phyloP scores from a whole-genome alignment of 1,140 invertebrate genomes.

The Neotoxoptera formosana region DNA sequence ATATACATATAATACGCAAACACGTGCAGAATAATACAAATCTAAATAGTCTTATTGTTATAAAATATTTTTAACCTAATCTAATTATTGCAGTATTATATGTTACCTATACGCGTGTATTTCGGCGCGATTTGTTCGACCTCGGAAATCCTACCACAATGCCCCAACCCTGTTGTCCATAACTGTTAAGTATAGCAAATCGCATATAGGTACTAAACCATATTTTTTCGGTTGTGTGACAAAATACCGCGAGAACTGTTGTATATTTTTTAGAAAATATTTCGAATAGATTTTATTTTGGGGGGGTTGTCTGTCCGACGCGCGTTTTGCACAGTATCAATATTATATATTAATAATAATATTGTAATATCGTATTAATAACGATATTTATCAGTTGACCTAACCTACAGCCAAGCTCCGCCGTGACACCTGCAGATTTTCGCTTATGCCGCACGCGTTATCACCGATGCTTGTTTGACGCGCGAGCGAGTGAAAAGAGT shows the following conservation, averaged over 20 bases:
- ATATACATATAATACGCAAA: background rate
- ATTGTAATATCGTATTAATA: too few relatives aligned
- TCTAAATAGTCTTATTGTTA: too few relatives aligned
- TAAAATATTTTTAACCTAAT: background rate
- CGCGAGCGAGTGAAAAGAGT: background rate
- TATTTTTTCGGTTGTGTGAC: background rate
- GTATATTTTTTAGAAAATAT: background rate
- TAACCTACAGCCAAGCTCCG: background rate
- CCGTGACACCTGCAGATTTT: background rate
- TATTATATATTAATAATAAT: too few relatives aligned
- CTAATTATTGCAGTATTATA: background rate
- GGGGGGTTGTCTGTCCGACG: background rate
- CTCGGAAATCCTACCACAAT: background rate
- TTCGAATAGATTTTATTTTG: background rate
- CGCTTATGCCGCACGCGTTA: background rate
- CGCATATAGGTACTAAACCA: background rate
- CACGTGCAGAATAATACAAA: background rate
- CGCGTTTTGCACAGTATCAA: background rate
- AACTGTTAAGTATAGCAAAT: background rate
- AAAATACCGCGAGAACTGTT: background rate
- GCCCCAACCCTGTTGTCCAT: background rate
- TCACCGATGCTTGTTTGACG: background rate
- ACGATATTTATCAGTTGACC: too few relatives aligned
- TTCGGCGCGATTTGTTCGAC: background rate
- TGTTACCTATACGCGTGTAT: background rate